phyloP scores from a whole-genome alignment of 30 jellyfish, hydroid and myxozoan genomes.

The Cassiopea xamachana region DNA sequence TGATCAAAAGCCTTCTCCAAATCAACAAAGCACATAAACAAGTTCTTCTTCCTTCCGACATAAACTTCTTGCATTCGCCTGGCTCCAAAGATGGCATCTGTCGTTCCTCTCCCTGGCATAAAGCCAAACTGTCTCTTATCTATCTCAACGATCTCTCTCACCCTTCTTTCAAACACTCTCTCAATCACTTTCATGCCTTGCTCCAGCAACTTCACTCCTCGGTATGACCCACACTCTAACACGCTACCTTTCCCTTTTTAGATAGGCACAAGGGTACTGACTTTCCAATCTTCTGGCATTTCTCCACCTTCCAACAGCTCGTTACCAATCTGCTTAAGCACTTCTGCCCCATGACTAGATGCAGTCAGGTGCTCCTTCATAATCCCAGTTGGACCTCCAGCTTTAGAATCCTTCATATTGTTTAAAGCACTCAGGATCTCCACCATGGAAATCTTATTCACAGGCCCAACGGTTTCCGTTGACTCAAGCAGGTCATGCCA shows the following conservation, averaged over 20 bases:
- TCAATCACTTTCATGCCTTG: constrained; percentile 32
- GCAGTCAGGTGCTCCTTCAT: constrained; percentile 1
- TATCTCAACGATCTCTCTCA: constrained; percentile 3
- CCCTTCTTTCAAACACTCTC: constrained; percentile 1
- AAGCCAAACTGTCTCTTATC: constrained; percentile 32
- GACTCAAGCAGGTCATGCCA: constrained; percentile 12
- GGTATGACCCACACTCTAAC: constrained; percentile 5
- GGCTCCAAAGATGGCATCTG: not conserved
- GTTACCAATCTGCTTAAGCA: not conserved
- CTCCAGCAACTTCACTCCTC: constrained; percentile 18
- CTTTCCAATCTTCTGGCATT: constrained; percentile 21
- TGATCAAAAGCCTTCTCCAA: constrained; percentile 41
- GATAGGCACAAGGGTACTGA: constrained; percentile 26
- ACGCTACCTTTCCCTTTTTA: constrained; percentile 1
- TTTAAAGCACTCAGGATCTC: constrained; percentile 8
- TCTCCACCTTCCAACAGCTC: constrained; percentile 3
- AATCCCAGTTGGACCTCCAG: constrained; percentile 30
- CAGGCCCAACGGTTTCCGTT: not conserved
- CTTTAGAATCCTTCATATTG: constrained; percentile 28
- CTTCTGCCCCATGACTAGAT: constrained; percentile 4
- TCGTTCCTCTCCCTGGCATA: constrained; percentile 34
- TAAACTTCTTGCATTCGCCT: constrained; percentile 10
- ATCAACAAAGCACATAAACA: constrained; percentile 11
- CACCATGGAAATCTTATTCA: not conserved
- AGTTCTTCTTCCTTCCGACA: not conserved